Evolutionary conservation across 2,797 vertebrate species (phyloP).

Genomic region (Psittacula derbiana): DNA sequence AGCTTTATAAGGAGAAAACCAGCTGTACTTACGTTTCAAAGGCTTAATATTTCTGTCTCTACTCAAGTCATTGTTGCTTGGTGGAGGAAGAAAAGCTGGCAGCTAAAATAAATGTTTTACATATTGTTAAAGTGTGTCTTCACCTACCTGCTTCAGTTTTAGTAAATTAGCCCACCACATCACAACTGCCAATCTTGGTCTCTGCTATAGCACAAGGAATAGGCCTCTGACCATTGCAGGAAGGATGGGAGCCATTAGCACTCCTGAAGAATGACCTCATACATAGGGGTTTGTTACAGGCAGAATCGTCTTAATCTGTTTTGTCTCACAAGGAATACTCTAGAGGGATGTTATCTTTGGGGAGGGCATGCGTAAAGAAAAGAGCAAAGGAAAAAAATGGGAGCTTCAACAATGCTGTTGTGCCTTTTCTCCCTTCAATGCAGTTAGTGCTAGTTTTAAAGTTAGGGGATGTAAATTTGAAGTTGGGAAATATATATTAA

Average conservation of each 20-base stretch:
- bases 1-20: not conserved
- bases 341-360: not conserved
- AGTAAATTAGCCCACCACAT: not conserved
- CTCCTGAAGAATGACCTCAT: not conserved
- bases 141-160: not conserved
- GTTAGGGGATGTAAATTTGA: not conserved
- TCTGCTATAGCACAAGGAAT: not conserved
- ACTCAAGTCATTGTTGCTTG: slow-evolving; percentile 58
- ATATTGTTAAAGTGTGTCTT: not conserved
- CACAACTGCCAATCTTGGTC: not conserved
- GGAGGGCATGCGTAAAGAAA: not conserved
- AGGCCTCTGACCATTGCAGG: not conserved
- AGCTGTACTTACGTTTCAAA: slow-evolving; percentile 68
- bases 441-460: not conserved
- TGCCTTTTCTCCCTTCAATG: not conserved
- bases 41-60: slow-evolving; percentile 66
- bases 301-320: not conserved
- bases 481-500: not conserved
- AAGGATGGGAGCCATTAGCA: not conserved
- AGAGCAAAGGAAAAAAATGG: not conserved
- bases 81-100: slow-evolving; percentile 46
- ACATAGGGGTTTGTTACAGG: rapidly evolving
- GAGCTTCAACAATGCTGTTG: not conserved
- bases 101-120: slow-evolving; percentile 29
- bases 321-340: not conserved